A percentile compares a stretch with the other conserved stretches of the same genome.
Evolutionary conservation across 2,113 vertebrate genomes (phyloP).

Genomic region (Toxotes chatareus): DNA sequence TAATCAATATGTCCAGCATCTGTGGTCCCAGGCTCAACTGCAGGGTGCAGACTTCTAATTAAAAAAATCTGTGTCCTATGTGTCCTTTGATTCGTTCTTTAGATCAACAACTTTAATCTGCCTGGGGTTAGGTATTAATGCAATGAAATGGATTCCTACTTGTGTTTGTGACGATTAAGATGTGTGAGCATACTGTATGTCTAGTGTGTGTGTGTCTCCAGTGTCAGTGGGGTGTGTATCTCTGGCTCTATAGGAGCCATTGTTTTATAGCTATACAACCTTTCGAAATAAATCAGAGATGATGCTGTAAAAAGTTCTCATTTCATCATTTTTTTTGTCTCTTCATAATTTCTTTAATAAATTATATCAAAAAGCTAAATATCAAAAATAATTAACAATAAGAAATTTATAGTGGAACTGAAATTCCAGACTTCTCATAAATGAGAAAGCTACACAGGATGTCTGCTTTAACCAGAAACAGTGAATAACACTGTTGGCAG

Average conservation of each 20-base stretch:
- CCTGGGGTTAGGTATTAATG: slow-evolving; percentile 68
- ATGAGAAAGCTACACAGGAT: background rate
- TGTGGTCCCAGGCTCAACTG: slow-evolving; percentile 38
- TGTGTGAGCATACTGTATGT: slow-evolving; percentile 44
- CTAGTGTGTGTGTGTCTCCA: slow-evolving; percentile 19
- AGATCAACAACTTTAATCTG: slow-evolving; percentile 71
- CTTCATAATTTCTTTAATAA: background rate
- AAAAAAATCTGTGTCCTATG: slow-evolving; percentile 43
- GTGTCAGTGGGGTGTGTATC: slow-evolving; percentile 20
- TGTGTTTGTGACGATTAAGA: slow-evolving; percentile 78
- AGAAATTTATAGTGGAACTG: background rate
- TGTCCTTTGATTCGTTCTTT: slow-evolving; percentile 42
- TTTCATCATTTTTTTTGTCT: background rate
- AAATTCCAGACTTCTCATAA: background rate
- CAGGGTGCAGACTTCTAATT: slow-evolving; percentile 63
- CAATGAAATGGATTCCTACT: slow-evolving; percentile 82
- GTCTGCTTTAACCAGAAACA: slow-evolving; percentile 8
- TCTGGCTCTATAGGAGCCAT: slow-evolving; percentile 11
- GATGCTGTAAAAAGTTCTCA: background rate
- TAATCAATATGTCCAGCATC: slow-evolving; percentile 72
- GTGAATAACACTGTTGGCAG: slow-evolving; percentile 1
- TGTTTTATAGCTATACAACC: slow-evolving; percentile 18
- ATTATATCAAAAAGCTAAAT: background rate
- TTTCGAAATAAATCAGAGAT: background rate
- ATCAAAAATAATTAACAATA: background rate